Conservation (phyloP, 2,797 vertebrate species). For the Sebastes elongatus region DNA sequence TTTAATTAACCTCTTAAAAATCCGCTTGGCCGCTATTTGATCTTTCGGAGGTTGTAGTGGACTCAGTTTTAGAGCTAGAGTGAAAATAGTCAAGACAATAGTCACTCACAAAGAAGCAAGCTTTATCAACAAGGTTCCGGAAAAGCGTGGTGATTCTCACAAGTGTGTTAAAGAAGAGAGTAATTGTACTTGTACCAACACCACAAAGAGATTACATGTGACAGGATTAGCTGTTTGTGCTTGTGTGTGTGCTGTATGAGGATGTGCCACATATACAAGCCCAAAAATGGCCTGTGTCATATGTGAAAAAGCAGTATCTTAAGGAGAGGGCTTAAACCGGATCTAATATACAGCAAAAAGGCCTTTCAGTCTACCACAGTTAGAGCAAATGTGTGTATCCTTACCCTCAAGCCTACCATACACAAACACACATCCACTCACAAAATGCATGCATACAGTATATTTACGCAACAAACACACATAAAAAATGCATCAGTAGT, state of each 20-base stretch:
- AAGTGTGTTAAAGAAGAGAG: background rate
- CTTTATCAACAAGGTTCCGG: background rate
- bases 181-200: background rate
- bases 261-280: background rate
- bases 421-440: slow-evolving; percentile 10
- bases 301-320: background rate
- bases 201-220: background rate
- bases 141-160: background rate
- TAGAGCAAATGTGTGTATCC: background rate
- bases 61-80: too few species aligned
- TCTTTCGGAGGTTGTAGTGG: too few species aligned
- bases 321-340: background rate
- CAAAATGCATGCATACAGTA: background rate
- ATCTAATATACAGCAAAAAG: background rate
- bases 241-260: background rate
- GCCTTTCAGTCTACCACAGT: background rate
- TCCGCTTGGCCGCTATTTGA: too few species aligned
- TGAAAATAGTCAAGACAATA: background rate
- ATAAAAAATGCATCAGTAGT: slow-evolving; percentile 1
- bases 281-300: background rate
- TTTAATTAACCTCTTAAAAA: too few species aligned
- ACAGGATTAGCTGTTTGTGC: background rate
- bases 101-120: background rate
- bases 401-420: background rate
- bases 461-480: slow-evolving; percentile 1